These are phyloP conservation scores for Lytechinus pictus DNA, from an alignment of 35 echinoderm and acorn worm species.

Conservation along the genomic window DNA sequence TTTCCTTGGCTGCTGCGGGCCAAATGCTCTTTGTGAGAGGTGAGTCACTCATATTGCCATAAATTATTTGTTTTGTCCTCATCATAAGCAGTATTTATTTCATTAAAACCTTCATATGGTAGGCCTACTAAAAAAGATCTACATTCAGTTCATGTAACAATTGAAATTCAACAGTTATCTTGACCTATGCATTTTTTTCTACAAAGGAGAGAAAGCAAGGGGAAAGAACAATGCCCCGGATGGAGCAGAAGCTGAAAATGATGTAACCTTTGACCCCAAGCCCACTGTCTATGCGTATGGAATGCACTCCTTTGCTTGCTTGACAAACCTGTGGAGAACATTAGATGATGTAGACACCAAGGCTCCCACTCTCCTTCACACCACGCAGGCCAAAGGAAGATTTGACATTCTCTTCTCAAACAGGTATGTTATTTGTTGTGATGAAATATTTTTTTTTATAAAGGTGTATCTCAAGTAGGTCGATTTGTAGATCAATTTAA, in stretches of 20 bases:
- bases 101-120: too few relatives aligned
- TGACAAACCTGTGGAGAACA: slow-evolving; percentile 58
- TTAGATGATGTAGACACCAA: slow-evolving; percentile 56
- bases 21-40: slow-evolving; percentile 94
- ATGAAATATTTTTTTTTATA: background rate
- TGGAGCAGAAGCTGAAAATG: slow-evolving; percentile 11
- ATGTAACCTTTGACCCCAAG: slow-evolving; percentile 41
- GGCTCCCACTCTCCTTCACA: slow-evolving; percentile 66
- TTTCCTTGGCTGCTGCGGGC: slow-evolving; percentile 78
- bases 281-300: slow-evolving; percentile 61
- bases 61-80: too few relatives aligned
- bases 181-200: background rate
- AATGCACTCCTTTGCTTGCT: slow-evolving; percentile 61
- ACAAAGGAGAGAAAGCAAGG: background rate
- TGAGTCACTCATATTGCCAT: background rate
- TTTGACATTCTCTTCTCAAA: slow-evolving; percentile 64
- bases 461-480: too few relatives aligned
- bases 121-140: too few relatives aligned
- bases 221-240: background rate
- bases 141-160: too few relatives aligned
- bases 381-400: slow-evolving; percentile 46
- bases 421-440: slow-evolving; percentile 36
- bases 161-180: too few relatives aligned
- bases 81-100: too few relatives aligned
- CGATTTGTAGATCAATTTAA: too few relatives aligned